phyloP scores from a whole-genome alignment of 2,113 vertebrate genomes.

The Catharus minimus region DNA sequence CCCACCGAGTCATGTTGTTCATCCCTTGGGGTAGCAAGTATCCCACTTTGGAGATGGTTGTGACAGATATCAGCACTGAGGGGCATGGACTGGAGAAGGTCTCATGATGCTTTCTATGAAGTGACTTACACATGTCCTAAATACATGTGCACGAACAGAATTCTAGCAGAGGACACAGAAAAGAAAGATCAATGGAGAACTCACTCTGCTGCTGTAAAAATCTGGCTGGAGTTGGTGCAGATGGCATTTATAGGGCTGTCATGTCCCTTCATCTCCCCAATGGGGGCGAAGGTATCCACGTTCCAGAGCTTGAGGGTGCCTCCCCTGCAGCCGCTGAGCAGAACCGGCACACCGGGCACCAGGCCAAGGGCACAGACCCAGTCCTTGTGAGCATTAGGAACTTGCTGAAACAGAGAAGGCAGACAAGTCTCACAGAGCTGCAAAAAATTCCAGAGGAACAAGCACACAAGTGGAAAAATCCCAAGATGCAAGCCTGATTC shows the following conservation, averaged over 20 bases:
- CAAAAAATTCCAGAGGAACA: background rate
- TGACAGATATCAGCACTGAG: background rate
- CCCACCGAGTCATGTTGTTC: background rate
- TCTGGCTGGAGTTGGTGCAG: conserved; percentile 88
- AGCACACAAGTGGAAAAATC: background rate
- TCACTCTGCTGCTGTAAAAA: conserved; percentile 96
- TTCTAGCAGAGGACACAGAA: background rate
- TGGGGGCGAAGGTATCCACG: conserved; percentile 78
- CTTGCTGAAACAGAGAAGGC: conserved; percentile 78
- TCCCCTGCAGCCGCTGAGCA: conserved; percentile 90
- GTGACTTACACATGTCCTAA: background rate
- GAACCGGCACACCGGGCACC: conserved; percentile 77
- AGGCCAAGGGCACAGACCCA: conserved; percentile 89
- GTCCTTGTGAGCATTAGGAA: conserved; percentile 86
- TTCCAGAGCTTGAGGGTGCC: conserved; percentile 93
- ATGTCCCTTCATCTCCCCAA: conserved; percentile 88
- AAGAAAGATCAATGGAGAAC: conserved; percentile 41
- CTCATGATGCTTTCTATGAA: background rate
- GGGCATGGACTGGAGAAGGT: background rate
- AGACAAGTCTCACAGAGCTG: background rate
- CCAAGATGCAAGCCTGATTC: background rate
- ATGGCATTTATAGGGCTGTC: conserved; percentile 93
- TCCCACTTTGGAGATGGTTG: background rate
- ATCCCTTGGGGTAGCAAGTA: background rate
- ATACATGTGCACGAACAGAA: background rate